Base-by-base conservation (phyloP, 2,113 vertebrate genomes). In the Gymnorhina tibicen region DNA sequence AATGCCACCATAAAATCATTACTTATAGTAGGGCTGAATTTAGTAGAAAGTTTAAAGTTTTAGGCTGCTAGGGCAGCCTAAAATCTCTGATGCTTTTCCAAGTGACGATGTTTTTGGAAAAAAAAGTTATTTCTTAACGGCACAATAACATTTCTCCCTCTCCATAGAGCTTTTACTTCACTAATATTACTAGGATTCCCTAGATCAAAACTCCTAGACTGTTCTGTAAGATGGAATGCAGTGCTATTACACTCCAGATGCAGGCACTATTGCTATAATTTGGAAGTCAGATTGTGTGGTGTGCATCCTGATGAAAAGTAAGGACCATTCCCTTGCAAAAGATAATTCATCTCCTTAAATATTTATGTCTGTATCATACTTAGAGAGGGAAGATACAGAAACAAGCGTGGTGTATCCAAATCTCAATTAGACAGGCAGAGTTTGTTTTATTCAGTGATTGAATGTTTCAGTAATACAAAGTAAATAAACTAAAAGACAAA, bases 381-480 rank as follows among this genome's bases (percentile, higher is more conserved):
- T 76, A 41, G 62, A 69, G 27, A 89, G 12, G 12, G 60, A 55
- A 21, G 27, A 77, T 55, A 69, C 53, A 91, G 26, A 67, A 94
- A 37, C 9, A 79, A 91, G 24, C 1, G 22, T 12, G 27, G 39
- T 69, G 20, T 46, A 89, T 83, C 73, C 41, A 79, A 85, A 87
- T 89, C 52, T 97, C 93, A 88, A 37, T 92, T 96, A 96, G 44
- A 69, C 6, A 80, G 27, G n/a, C 41, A 93, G 39, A 81, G 16
- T 28, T 89, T 94, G 50, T 86, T 88, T 96, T 84, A 75, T 53
- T 78, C 56, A 69, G 37, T 91, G 84, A 88, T 44, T 58, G 35
- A 95, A 74, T 85, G n/a, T 74, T 97, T 95, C 41, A 62, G 72
- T 81, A 66, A 22, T 81, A 42, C 32, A 88, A 84, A 79, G 17